Evolutionary conservation across 2,797 vertebrate species (phyloP).

Genomic region (Myioborus melanocephalus): DNA sequence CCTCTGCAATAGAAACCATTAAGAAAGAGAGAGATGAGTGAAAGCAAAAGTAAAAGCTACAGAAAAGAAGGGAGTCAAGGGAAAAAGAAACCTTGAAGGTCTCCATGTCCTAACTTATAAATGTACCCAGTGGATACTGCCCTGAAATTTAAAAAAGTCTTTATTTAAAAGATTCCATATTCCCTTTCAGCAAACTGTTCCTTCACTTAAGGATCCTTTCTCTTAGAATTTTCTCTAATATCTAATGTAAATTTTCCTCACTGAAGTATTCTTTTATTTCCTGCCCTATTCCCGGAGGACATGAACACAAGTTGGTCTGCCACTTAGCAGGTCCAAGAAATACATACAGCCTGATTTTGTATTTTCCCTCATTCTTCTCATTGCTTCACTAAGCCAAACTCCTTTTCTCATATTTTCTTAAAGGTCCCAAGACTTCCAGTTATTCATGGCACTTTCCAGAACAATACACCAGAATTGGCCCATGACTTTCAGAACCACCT

Average conservation of each 20-base stretch:
- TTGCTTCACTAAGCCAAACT: neutral
- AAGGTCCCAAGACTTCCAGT: neutral
- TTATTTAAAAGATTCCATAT: neutral
- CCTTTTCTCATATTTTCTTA: neutral
- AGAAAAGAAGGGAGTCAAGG: neutral
- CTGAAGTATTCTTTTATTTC: neutral
- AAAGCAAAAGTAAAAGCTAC: neutral
- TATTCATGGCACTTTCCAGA: neutral
- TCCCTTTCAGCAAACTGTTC: neutral
- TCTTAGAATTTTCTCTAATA: neutral
- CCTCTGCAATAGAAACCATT: neutral
- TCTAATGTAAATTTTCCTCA: neutral
- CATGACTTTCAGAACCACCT: neutral
- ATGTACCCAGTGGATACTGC: neutral
- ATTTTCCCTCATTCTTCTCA: neutral
- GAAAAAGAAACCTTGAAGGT: neutral
- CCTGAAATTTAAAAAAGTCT: rapidly evolving
- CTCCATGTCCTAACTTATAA: neutral
- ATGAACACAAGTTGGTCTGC: neutral
- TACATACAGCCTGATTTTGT: neutral
- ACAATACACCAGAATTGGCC: neutral
- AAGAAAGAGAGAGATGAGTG: neutral
- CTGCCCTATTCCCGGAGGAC: neutral
- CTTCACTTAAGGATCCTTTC: neutral
- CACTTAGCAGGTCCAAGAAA: neutral